A percentile compares a stretch with the other conserved stretches of the same genome.
Conservation (phyloP, 1,140 invertebrate genomes). For the Drosophila grimshawi region DNA sequence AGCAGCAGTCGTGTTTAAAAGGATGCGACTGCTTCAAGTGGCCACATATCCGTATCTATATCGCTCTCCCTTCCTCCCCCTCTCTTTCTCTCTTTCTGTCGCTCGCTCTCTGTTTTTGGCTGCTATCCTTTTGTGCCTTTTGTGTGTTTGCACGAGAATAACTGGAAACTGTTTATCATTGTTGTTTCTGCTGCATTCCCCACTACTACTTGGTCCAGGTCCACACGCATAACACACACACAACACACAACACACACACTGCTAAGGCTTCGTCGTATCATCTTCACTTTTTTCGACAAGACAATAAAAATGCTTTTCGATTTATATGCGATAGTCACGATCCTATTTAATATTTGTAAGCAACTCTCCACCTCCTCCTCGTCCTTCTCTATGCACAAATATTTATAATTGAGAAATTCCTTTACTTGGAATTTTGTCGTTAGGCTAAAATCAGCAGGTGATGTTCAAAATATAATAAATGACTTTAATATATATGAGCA, state of each 20-base stretch:
- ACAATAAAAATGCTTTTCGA: constrained; percentile 52
- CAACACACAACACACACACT: no score
- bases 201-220: constrained; percentile 29
- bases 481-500: constrained; percentile 40
- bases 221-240: no score
- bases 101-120: constrained; percentile 1
- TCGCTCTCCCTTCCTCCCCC: constrained; percentile 11
- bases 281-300: constrained; percentile 21
- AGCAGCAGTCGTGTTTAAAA: constrained; percentile 66
- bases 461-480: constrained; percentile 60
- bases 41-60: constrained; percentile 39
- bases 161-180: constrained; percentile 80
- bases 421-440: constrained; percentile 62
- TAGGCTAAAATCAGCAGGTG: constrained; percentile 64
- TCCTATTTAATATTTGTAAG: constrained; percentile 55
- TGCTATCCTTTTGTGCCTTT: constrained; percentile 43
- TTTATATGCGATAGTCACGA: constrained; percentile 55
- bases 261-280: constrained; percentile 19
- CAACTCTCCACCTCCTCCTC: constrained; percentile 2
- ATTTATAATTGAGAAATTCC: constrained; percentile 64
- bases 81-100: constrained; percentile 1
- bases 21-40: constrained; percentile 69
- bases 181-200: constrained; percentile 61
- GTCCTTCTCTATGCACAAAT: neutral
- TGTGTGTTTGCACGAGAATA: constrained; percentile 72